Evolutionary conservation across 2,888 invertebrate species (phyloP), one percentile per base, ranked within the genome.

Genomic region (Drosophila mayaguana): DNA sequence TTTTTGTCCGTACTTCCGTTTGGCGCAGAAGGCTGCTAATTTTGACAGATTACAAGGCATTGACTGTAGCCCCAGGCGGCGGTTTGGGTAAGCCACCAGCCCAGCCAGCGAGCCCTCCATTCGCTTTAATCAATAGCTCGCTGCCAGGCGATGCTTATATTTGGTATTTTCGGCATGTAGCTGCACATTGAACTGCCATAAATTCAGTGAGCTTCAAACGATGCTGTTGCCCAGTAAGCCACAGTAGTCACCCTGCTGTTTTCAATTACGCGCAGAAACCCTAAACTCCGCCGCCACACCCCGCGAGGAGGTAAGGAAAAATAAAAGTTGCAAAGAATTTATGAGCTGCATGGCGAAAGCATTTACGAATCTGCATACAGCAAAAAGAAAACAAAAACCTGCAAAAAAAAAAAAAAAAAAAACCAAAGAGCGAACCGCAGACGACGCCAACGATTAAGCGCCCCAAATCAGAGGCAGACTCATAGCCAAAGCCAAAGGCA

Each of bases 41-140:
- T 86, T 87, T 88, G 88, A 88, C 90, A 87, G 86, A 87, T 87
- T 89, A 89, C 86, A 89, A 89, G 83, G 88, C 81, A 80, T 74
- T 70, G 74, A 65, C 28, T 56, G 56, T 40, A 5, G 59, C 75
- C 67, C 38, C n/a, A 25, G 65, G 74, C 63, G 53, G 32, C 46
- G 51, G 43, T 59, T 65, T 72, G 67, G 71, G 78, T 83, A 75
- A 87, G 78, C 89, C 83, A 73, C 57, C 70, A 72, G 67, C 36
- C 88, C 83, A 73, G 36, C 36, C 36, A 28, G 1, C 86, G 77
- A 70, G 16, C 59, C 70, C 70, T 65, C 40, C 36, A 25, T 45
- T 38, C 50, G 63, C 77, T 69, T 81, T 83, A 89, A 89, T 84
- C 89, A 87, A 83, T 89, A 51, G 80, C 78, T 69, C 20, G 40